Evolutionary conservation across 2,888 invertebrate genomes (phyloP).

Genomic region (Caenorhabditis uteleia): DNA sequence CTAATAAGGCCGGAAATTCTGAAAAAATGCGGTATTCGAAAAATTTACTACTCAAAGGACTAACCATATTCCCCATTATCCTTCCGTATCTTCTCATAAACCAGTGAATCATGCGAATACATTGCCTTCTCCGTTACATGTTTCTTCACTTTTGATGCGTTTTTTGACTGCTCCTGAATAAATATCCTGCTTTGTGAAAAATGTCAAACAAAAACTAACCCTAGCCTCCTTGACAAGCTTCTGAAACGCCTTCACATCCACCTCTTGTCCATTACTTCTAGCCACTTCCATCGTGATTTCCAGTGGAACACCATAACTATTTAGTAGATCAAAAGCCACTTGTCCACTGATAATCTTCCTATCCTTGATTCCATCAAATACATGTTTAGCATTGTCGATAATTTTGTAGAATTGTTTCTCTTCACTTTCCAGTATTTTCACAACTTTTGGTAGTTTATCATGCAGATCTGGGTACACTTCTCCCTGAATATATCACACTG

Average conservation of each 20-base stretch:
- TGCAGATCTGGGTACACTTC: conserved; percentile 38
- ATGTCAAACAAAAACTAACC: too few species aligned
- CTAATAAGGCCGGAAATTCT: too few species aligned
- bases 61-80: too few species aligned
- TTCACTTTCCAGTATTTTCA: conserved; percentile 21
- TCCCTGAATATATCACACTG: conserved; percentile 13
- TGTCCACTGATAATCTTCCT: conserved; percentile 8
- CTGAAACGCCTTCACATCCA: conserved; percentile 38
- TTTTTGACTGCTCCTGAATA: conserved; percentile 20
- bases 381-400: conserved; percentile 35
- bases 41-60: too few species aligned
- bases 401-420: conserved; percentile 40
- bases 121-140: too few species aligned
- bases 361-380: conserved; percentile 14
- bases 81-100: too few species aligned
- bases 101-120: too few species aligned
- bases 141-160: conserved; percentile 22
- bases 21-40: too few species aligned
- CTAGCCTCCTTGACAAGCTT: conserved; percentile 9
- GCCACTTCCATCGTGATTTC: conserved; percentile 43
- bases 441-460: neutral
- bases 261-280: conserved; percentile 30
- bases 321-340: conserved; percentile 41
- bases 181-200: too few species aligned
- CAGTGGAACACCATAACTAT: conserved; percentile 44